Percentiles rank a stretch among this genome's conserved stretches.
phyloP scores from a whole-genome alignment of 2,797 vertebrate species.

The Loriculus beryllinus region DNA sequence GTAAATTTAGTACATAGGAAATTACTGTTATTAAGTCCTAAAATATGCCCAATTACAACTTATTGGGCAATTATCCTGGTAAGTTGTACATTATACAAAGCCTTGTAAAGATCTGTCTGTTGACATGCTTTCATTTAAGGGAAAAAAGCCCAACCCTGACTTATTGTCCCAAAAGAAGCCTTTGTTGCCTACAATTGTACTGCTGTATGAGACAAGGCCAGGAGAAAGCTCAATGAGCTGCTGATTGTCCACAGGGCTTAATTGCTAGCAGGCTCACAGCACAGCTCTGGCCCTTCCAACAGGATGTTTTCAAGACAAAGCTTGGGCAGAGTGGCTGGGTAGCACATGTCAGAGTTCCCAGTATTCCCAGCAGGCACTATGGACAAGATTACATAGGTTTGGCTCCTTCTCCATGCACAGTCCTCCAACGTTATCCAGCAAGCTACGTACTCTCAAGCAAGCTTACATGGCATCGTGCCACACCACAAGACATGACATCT shows the following conservation, averaged over 20 bases:
- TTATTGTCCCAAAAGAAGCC: not conserved
- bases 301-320: not conserved
- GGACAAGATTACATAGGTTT: not conserved
- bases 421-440: not conserved
- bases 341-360: not conserved
- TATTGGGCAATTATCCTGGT: not conserved
- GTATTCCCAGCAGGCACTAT: not conserved
- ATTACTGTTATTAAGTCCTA: not conserved
- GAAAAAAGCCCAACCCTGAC: not conserved
- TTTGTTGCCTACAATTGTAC: not conserved
- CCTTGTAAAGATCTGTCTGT: not conserved
- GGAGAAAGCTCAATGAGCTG: not conserved
- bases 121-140: not conserved
- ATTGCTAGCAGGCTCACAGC: not conserved
- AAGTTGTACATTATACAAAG: not conserved
- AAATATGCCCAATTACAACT: not conserved
- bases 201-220: not conserved
- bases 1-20: not conserved
- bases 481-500: not conserved
- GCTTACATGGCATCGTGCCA: accelerated
- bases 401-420: not conserved
- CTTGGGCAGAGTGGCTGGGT: not conserved
- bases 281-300: not conserved
- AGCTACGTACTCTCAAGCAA: not conserved
- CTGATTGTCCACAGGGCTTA: not conserved